Conservation (phyloP, 35 echinoderm and acorn worm species). For the Amphiura filiformis region DNA sequence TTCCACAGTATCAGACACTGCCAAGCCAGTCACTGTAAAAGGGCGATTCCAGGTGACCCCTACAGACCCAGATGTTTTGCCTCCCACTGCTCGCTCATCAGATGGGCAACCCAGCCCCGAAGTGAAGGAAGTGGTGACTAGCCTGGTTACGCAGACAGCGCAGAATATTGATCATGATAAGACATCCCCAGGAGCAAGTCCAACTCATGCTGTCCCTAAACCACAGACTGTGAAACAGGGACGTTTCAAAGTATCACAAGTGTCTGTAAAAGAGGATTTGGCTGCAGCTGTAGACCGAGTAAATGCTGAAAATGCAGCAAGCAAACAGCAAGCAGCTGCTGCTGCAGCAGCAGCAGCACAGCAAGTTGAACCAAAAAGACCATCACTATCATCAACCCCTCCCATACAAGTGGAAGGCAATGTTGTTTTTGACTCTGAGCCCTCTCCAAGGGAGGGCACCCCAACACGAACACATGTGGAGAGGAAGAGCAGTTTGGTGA, state of each 20-base stretch:
- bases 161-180: background rate
- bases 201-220: background rate
- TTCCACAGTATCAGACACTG: background rate
- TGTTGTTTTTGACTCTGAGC: background rate
- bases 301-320: background rate
- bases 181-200: background rate
- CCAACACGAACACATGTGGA: slow-evolving; percentile 21
- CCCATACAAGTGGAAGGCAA: background rate
- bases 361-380: background rate
- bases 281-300: background rate
- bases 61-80: background rate
- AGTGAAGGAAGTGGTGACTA: slow-evolving; percentile 36
- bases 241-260: slow-evolving; percentile 23
- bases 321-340: too few relatives aligned
- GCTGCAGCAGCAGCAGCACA: slow-evolving; percentile 7
- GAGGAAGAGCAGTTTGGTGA: slow-evolving; percentile 56
- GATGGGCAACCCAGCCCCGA: slow-evolving; percentile 16
- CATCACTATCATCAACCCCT: background rate
- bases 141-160: slow-evolving; percentile 27
- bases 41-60: slow-evolving; percentile 44
- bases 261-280: slow-evolving; percentile 28
- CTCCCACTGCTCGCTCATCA: background rate
- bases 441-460: background rate
- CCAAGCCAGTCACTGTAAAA: background rate
- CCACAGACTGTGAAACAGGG: slow-evolving; percentile 11